These are phyloP conservation scores for Tupaia tana DNA, from an alignment of 2,113 vertebrate species.

Conservation along the genomic window DNA sequence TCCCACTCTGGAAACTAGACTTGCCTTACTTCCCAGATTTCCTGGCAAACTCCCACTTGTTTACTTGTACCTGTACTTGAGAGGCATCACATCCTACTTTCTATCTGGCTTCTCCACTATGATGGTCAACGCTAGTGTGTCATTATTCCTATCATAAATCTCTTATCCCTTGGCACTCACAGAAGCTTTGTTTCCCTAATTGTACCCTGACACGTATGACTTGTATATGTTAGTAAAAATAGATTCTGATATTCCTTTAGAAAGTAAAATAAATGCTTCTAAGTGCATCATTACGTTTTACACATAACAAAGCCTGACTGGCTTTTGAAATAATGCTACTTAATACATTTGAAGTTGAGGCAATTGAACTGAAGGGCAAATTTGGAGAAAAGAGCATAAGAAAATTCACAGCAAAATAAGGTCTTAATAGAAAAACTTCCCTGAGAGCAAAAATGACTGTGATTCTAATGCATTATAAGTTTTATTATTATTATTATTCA, in stretches of 20 bases:
- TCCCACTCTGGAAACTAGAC: background rate
- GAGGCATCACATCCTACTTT: fast-evolving
- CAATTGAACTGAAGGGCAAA: background rate
- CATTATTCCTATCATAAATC: background rate
- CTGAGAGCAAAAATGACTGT: no score
- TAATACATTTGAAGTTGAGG: background rate
- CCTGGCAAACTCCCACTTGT: background rate
- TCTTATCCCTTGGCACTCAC: background rate
- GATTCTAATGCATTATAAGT: no score
- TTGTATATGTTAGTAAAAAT: background rate
- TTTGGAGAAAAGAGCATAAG: background rate
- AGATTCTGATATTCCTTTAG: background rate
- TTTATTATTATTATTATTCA: background rate
- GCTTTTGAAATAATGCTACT: background rate
- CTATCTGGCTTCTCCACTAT: background rate
- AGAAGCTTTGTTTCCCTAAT: background rate
- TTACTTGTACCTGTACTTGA: background rate
- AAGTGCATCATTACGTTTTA: background rate
- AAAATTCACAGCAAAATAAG: constrained; percentile 1
- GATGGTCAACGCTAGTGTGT: background rate
- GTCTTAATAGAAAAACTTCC: no score
- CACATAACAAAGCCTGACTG: background rate
- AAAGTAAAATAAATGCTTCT: background rate
- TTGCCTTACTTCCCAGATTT: background rate
- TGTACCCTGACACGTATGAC: background rate